Percentiles rank a stretch among this genome's conserved stretches.
These are phyloP conservation scores for Epinotia brunnichana DNA, from an alignment of 2,888 invertebrate genomes.

Conservation along the genomic window DNA sequence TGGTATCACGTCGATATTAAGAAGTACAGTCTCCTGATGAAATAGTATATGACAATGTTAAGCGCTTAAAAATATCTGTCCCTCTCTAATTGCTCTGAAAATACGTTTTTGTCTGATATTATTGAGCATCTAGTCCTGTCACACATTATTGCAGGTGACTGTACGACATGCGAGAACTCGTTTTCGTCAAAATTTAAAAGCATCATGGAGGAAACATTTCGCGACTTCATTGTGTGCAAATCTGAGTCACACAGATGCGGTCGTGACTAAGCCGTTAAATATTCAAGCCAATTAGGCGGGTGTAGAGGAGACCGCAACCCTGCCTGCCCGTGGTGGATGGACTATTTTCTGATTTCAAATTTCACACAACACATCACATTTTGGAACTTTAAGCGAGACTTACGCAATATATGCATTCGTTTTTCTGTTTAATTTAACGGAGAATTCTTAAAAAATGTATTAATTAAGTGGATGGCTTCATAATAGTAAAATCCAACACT, in stretches of 20 bases:
- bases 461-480: not conserved
- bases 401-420: not conserved
- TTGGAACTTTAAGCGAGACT: not conserved
- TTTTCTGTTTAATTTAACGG: slow-evolving; percentile 13
- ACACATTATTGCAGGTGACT: not conserved
- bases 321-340: slow-evolving; percentile 12
- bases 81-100: not conserved
- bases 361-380: slow-evolving; percentile 24
- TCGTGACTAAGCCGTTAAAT: slow-evolving; percentile 79
- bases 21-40: too few species aligned
- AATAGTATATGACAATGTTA: not conserved
- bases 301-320: slow-evolving; percentile 39
- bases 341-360: slow-evolving; percentile 26
- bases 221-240: slow-evolving; percentile 41
- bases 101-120: not conserved
- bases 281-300: slow-evolving; percentile 73
- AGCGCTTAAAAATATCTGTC: not conserved
- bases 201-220: slow-evolving; percentile 37
- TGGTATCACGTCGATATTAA: too few species aligned
- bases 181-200: slow-evolving; percentile 30
- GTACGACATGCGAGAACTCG: slow-evolving; percentile 15
- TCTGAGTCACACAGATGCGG: slow-evolving; percentile 73
- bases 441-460: not conserved
- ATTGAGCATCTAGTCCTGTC: not conserved
- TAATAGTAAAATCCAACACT: not conserved